Base-by-base conservation (phyloP, 1,140 invertebrate genomes). In the Papilio machaon region DNA sequence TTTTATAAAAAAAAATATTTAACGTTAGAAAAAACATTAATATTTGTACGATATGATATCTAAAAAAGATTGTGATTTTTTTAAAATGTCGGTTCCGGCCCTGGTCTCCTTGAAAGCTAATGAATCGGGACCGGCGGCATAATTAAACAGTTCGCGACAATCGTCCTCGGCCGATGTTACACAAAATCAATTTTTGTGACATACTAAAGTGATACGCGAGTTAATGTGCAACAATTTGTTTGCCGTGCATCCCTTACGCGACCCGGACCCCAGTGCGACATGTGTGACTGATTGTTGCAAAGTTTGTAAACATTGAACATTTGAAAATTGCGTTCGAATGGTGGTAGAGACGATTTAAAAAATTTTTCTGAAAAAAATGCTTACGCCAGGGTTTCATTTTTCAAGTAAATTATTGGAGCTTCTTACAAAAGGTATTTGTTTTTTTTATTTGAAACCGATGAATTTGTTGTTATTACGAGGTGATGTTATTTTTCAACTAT, bases 61-160 rank as follows among this genome's bases (percentile, higher is more conserved):
- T 11, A 64, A 64, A 64, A 13, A 64, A 64, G n/a, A 17, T 58
- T 58, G n/a, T 35, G 3, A 13, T 73, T 78, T 73, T 23, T 43
- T 19, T 80, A 17, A 58, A 58, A 58, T 73, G 79, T 64, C 70
- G 15, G 58, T 23, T 13, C 83, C 90, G 88, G 81, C 91, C 88
- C 92, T 93, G 92, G 81, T 84, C 80, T 82, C 83, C 74, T 85
- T 92, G 89, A 89, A 91, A 35, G 64, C 91, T 94, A 94, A 94
- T 93, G 93, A 93, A 92, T 93, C 91, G 90, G 92, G 91, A 92
- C 90, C 84, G 83, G 80, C 88, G 87, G 87, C 86, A 93, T 91
- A 93, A 94, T 94, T 92, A 94, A 94, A 89, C 89, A 91, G 90
- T 93, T 92, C 88, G 91, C 90, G 90, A 91, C 90, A 88, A 89